Conservation (phyloP, 1,140 invertebrate genomes). For the Mactra quadrangularis region DNA sequence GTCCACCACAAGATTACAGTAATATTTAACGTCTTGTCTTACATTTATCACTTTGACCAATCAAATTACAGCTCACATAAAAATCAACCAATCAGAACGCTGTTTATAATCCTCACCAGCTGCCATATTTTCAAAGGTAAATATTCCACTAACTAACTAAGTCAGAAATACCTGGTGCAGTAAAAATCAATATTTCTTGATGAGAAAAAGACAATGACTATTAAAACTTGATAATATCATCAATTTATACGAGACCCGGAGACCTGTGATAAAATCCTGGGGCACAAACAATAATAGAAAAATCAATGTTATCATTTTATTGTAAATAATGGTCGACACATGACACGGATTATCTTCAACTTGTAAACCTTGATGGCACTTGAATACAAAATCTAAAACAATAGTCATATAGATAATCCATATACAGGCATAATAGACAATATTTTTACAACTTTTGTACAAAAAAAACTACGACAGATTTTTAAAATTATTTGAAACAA, state of each 20-base stretch:
- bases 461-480: too few relatives aligned
- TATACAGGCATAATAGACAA: too few relatives aligned
- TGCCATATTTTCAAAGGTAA: too few relatives aligned
- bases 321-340: too few relatives aligned
- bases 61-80: constrained; percentile 23
- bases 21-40: too few relatives aligned
- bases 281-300: constrained; percentile 7
- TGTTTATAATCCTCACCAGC: constrained; percentile 7
- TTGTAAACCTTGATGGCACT: too few relatives aligned
- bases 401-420: too few relatives aligned
- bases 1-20: too few relatives aligned
- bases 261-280: background rate
- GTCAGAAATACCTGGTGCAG: constrained; percentile 15
- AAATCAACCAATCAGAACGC: constrained; percentile 25
- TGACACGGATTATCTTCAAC: too few relatives aligned
- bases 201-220: constrained; percentile 29
- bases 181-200: constrained; percentile 35
- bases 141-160: background rate
- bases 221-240: constrained; percentile 3
- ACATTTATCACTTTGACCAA: constrained; percentile 6
- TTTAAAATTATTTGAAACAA: too few relatives aligned
- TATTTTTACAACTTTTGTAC: too few relatives aligned
- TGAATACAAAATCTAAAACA: too few relatives aligned
- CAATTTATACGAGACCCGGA: constrained; percentile 16
- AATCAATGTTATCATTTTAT: constrained; percentile 30